Conservation (phyloP, 1,140 invertebrate genomes). For the Ladona fulva region DNA sequence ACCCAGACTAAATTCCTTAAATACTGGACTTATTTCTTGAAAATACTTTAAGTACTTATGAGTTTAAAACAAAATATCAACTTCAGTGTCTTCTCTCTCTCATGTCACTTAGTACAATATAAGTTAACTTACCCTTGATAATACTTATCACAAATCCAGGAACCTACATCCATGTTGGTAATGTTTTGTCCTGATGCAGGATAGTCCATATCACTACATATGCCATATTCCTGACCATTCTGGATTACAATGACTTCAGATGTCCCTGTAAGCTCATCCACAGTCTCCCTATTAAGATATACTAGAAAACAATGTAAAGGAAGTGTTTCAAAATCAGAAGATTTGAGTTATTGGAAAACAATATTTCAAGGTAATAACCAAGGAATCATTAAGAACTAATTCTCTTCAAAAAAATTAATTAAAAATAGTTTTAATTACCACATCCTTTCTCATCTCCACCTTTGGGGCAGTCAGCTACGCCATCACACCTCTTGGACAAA, state of each 20-base stretch:
- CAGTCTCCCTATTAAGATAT: background rate
- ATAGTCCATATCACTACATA: background rate
- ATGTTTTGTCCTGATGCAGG: background rate
- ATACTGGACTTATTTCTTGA: too few species aligned
- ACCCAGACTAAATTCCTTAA: too few species aligned
- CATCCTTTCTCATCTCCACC: constrained; percentile 79
- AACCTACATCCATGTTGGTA: background rate
- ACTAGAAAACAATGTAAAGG: background rate
- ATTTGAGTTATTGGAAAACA: too few species aligned
- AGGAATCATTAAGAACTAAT: too few species aligned
- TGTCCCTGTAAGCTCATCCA: background rate
- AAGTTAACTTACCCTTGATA: background rate
- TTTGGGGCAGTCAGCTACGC: constrained; percentile 70
- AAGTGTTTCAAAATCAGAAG: too few species aligned
- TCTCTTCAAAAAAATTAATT: background rate
- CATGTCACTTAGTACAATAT: too few species aligned
- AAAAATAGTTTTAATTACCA: constrained; percentile 47
- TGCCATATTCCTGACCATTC: background rate
- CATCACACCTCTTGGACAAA: constrained; percentile 63
- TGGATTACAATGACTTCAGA: background rate
- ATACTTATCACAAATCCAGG: background rate
- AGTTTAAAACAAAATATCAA: too few species aligned
- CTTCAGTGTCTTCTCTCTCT: too few species aligned
- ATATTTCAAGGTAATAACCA: too few species aligned
- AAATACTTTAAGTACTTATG: too few species aligned